Conservation (phyloP, 1,140 invertebrate species). For the Drosophila parabipectinata region DNA sequence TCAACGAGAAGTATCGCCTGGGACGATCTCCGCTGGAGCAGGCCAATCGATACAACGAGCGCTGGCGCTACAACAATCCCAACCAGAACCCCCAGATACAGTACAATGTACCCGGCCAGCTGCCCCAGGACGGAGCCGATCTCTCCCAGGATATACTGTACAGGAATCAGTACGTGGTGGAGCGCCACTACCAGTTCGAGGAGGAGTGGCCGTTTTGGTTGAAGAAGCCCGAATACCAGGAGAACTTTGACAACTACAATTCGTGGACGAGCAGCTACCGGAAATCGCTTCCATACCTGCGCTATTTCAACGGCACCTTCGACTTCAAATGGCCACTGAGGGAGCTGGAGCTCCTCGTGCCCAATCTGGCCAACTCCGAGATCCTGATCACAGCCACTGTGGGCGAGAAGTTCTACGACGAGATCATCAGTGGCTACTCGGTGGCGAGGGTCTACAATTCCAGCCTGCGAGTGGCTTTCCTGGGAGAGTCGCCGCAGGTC, state of each 20-base stretch:
- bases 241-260: slow-evolving; percentile 55
- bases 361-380: slow-evolving; percentile 90
- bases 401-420: slow-evolving; percentile 94
- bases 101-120: slow-evolving; percentile 46
- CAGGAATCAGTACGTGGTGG: slow-evolving; percentile 86
- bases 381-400: slow-evolving; percentile 94
- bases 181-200: slow-evolving; percentile 91
- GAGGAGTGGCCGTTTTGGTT: slow-evolving; percentile 92
- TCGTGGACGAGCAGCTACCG: slow-evolving; percentile 83
- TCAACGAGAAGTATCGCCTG: slow-evolving; percentile 81
- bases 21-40: slow-evolving; percentile 76
- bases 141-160: slow-evolving; percentile 68
- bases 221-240: slow-evolving; percentile 84
- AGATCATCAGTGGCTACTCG: slow-evolving; percentile 94
- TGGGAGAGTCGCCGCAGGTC: slow-evolving; percentile 95
- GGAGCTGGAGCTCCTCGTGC: slow-evolving; percentile 89
- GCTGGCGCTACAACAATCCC: slow-evolving; percentile 65
- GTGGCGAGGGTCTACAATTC: slow-evolving; percentile 94
- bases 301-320: slow-evolving; percentile 94
- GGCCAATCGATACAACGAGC: slow-evolving; percentile 60
- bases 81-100: slow-evolving; percentile 63
- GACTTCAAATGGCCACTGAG: slow-evolving; percentile 93
- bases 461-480: slow-evolving; percentile 91
- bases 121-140: slow-evolving; percentile 61
- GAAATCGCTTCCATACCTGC: slow-evolving; percentile 87